These are phyloP conservation scores for Lytechinus variegatus DNA, from an alignment of 35 echinoderm and acorn worm genomes.

Conservation along the genomic window DNA sequence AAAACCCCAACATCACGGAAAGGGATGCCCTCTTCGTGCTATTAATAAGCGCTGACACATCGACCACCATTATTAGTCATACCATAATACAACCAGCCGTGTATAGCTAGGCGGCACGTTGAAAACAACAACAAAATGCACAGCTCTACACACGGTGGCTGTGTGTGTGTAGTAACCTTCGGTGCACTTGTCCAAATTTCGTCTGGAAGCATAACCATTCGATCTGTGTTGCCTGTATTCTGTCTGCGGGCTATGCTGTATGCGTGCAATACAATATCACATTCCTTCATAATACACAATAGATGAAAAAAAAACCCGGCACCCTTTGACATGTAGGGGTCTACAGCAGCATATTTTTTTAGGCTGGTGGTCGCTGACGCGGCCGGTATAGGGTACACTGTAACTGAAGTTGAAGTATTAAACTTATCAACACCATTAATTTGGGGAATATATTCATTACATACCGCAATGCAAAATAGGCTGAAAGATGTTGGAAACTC, in stretches of 20 bases:
- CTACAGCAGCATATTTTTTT: no score
- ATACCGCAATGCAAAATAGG: no score
- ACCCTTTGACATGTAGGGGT: neutral
- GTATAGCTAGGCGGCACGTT: neutral
- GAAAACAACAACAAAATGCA: no score
- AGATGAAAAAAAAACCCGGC: neutral
- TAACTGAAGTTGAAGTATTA: no score
- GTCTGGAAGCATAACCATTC: neutral
- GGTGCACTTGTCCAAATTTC: neutral
- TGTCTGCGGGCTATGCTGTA: neutral
- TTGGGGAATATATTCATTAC: no score
- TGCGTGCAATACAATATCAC: neutral
- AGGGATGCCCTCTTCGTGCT: neutral
- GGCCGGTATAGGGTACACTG: no score
- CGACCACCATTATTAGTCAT: neutral
- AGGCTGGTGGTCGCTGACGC: no score
- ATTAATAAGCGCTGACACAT: conserved; percentile 12
- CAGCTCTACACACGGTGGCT: neutral
- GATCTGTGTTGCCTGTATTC: neutral
- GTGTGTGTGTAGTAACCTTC: neutral
- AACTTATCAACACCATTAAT: no score
- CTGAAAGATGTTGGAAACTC: no score
- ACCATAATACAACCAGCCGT: neutral
- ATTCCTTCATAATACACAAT: neutral
- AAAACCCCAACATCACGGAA: neutral